These are phyloP conservation scores for Brachyopa scutellaris DNA, from an alignment of 2,888 invertebrate genomes.

Conservation along the genomic window DNA sequence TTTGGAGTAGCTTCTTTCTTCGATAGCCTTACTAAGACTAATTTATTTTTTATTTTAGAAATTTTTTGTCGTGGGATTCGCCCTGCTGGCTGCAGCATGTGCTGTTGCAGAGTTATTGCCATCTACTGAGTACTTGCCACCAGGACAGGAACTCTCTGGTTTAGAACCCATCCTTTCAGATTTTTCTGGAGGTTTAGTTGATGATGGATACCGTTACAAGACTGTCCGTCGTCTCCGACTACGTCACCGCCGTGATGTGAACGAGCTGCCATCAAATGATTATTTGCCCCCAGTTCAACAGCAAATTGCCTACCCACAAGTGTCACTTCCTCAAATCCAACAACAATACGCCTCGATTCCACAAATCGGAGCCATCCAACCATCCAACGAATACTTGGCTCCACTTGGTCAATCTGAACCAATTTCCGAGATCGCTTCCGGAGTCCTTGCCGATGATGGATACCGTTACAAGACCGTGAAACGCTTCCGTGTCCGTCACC, in stretches of 20 bases:
- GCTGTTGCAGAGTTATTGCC: conserved; percentile 30
- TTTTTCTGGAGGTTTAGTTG: conserved; percentile 31
- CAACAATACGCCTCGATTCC: too few species aligned
- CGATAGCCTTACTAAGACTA: neutral
- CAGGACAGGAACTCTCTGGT: conserved; percentile 56
- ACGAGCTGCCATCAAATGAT: conserved; percentile 72
- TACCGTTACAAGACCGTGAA: conserved; percentile 43
- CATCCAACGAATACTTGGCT: conserved; percentile 13
- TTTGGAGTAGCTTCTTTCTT: neutral
- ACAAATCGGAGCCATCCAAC: conserved; percentile 9
- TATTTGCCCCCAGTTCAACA: conserved; percentile 51
- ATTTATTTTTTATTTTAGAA: conserved; percentile 35
- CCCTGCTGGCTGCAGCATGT: conserved; percentile 34
- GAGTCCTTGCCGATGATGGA: conserved; percentile 63
- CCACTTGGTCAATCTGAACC: neutral
- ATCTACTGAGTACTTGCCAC: conserved; percentile 70
- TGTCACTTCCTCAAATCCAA: neutral
- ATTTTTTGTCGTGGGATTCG: conserved; percentile 38
- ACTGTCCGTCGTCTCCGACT: conserved; percentile 41
- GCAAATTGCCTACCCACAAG: neutral
- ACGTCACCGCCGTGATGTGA: conserved; percentile 74
- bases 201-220: conserved; percentile 69
- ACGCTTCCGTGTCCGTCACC: conserved; percentile 59
- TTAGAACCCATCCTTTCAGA: neutral
- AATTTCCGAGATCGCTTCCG: conserved; percentile 25